phyloP scores from a whole-genome alignment of 2,113 vertebrate species.

The Solenodon paradoxus region DNA sequence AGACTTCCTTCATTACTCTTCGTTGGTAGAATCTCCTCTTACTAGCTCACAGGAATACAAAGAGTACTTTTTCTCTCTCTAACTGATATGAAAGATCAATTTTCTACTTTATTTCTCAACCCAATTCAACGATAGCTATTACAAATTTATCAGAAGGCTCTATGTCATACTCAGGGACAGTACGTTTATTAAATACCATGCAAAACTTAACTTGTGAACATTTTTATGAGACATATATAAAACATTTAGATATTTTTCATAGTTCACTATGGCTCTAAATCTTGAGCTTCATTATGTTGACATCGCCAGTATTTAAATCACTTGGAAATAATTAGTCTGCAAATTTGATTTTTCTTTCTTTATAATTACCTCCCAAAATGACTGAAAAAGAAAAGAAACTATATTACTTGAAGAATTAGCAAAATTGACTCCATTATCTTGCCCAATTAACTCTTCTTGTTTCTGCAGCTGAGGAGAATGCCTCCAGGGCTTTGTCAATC shows the following conservation, averaged over 20 bases:
- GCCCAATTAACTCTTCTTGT: constrained; percentile 70
- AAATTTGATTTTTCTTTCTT: constrained; percentile 61
- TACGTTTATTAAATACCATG: background rate
- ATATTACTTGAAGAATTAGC: constrained; percentile 68
- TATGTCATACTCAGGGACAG: background rate
- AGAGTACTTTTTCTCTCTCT: too few relatives aligned
- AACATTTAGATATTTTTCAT: background rate
- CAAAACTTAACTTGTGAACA: background rate
- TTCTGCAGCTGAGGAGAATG: constrained; percentile 6
- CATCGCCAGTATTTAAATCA: background rate
- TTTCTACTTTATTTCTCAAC: background rate
- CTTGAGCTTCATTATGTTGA: background rate
- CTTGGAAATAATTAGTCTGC: constrained; percentile 14
- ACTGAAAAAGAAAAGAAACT: constrained; percentile 61
- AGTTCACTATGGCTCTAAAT: background rate
- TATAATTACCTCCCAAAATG: constrained; percentile 58
- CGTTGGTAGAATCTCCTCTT: background rate
- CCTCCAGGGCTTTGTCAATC: constrained; percentile 65
- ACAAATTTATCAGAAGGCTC: background rate
- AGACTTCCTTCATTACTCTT: background rate
- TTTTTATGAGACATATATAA: background rate
- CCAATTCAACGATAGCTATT: background rate
- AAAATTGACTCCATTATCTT: constrained; percentile 74
- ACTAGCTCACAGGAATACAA: background rate
- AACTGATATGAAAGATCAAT: background rate